Conservation (phyloP, 1,140 invertebrate species). For the Drosophila ercepeae region DNA sequence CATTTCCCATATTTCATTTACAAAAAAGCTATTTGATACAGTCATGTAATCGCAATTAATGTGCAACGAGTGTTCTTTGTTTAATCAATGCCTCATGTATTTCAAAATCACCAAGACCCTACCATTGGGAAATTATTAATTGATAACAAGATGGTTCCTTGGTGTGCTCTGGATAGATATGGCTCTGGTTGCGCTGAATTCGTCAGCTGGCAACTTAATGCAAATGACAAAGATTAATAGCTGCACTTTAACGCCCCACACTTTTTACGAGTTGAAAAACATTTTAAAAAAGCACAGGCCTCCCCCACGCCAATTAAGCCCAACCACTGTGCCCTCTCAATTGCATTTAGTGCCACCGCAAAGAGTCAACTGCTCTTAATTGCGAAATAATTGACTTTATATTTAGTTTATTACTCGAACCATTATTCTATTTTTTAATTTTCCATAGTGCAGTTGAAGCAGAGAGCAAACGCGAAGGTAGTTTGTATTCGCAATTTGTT, state of each 20-base stretch:
- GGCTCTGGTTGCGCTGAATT: slow-evolving; percentile 18
- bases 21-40: too few species aligned
- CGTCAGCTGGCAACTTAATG: slow-evolving; percentile 9
- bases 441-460: not conserved
- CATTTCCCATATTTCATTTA: too few species aligned
- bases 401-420: slow-evolving; percentile 31
- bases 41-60: slow-evolving; percentile 28
- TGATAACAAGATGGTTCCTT: slow-evolving; percentile 22
- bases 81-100: not conserved
- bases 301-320: slow-evolving; percentile 24
- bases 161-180: slow-evolving; percentile 37
- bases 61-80: slow-evolving; percentile 39
- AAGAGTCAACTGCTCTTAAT: slow-evolving; percentile 56
- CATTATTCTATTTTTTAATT: slow-evolving; percentile 30
- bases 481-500: slow-evolving; percentile 41
- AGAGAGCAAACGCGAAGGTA: not conserved
- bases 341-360: slow-evolving; percentile 37
- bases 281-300: slow-evolving; percentile 4
- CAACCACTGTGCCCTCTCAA: slow-evolving; percentile 16
- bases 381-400: slow-evolving; percentile 68
- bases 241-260: slow-evolving; percentile 5
- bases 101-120: not conserved
- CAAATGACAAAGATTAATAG: slow-evolving; percentile 15
- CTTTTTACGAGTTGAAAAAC: not conserved
- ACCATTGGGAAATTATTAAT: slow-evolving; percentile 4